Base-by-base conservation (phyloP, 2,113 vertebrate genomes). In the Strigops habroptila region DNA sequence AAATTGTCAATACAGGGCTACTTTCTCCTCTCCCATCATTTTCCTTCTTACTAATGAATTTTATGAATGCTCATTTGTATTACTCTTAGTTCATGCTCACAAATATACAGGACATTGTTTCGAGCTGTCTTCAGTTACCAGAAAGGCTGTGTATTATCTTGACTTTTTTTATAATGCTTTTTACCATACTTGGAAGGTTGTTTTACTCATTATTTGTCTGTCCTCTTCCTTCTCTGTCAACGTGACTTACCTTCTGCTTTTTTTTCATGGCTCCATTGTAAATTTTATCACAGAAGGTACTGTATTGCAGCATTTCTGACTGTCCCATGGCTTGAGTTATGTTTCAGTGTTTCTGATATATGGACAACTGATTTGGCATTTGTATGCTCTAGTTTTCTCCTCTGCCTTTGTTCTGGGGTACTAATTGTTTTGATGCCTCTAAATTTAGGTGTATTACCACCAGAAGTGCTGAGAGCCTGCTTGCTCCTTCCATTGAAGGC, bases 401-500 rank as follows among this genome's bases (percentile, higher is more conserved):
- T 33, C 12, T 79, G 52, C 28, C 35, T 64, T 24, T 86, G 62
- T 75, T 90, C 59, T 33, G 27, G 63, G 13, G 7, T 75, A 37
- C 8, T 71, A 52, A 37, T 46, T 46, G 44, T 52, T 77, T 83
- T 69, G 37, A 3, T 75, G n/a, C 41, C 60, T 63, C 22, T 55
- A 67, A 5, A 33, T 70, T 59, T 33, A 27, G 10, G 1, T 68
- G 10, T 43, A 14, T 51, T 46, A 39, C 24, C 18, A 23, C 12
- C 13, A 46, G 39, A 60, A 83, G 35, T 52, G n/a, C 43, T 73
- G 39, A 69, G 35, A 48, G 10, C 9, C 23, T 90, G 41, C 37
- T 79, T 0, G 0, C 3, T 63, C 11, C 22, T 79, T 41, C 80
- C 25, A 10, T n/a, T 75, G 4, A 31, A 82, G 18, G 10, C 17